phyloP scores from a whole-genome alignment of 2,113 vertebrate species.

The Scomber colias region DNA sequence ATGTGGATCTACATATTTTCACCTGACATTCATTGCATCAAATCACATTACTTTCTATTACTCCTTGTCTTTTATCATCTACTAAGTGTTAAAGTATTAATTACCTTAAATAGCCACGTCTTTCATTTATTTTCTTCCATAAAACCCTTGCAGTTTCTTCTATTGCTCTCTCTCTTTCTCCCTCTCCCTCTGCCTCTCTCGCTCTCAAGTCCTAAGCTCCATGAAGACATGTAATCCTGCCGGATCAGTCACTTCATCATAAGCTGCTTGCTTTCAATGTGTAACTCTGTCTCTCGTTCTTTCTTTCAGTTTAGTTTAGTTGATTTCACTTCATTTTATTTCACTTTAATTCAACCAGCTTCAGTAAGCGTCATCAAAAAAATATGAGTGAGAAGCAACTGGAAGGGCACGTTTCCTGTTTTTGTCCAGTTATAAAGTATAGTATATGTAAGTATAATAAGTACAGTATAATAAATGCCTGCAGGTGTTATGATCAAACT shows the following conservation, averaged over 20 bases:
- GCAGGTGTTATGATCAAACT: too few species aligned
- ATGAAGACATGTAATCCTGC: conserved; percentile 68
- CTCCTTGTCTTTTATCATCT: neutral
- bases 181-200: neutral
- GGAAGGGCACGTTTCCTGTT: too few species aligned
- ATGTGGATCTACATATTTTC: neutral
- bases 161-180: neutral
- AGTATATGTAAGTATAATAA: too few species aligned
- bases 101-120: conserved; percentile 39
- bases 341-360: neutral
- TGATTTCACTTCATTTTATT: conserved; percentile 7
- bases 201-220: conserved; percentile 29
- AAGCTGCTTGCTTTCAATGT: conserved; percentile 54
- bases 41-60: neutral
- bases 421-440: too few species aligned
- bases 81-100: conserved; percentile 24
- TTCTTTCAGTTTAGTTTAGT: neutral
- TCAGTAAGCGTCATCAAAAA: too few species aligned
- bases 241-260: conserved; percentile 39
- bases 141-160: neutral
- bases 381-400: too few species aligned
- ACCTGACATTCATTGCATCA: neutral
- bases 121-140: conserved; percentile 12
- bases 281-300: neutral
- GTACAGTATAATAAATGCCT: too few species aligned